Conservation (phyloP, 2,797 vertebrate species). For the Heterohyrax brucei region DNA sequence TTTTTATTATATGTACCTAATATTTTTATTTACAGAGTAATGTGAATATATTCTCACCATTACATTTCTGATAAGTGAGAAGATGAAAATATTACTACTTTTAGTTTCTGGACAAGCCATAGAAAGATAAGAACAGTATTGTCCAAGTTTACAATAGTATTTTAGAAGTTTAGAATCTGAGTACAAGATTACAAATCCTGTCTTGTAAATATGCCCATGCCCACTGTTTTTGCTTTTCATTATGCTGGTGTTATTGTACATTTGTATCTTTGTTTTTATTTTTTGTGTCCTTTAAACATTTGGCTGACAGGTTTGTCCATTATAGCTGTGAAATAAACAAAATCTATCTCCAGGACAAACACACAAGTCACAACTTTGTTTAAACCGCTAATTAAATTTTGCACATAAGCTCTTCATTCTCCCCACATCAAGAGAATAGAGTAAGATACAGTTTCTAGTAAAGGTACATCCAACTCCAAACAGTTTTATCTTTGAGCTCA, state of each 20-base stretch:
- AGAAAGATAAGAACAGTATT: slow-evolving; percentile 48
- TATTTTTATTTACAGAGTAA: slow-evolving; percentile 57
- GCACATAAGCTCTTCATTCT: slow-evolving; percentile 29
- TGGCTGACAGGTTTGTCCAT: background rate
- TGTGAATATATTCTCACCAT: slow-evolving; percentile 21
- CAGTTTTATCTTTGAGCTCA: slow-evolving; percentile 43
- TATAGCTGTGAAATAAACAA: slow-evolving; percentile 57
- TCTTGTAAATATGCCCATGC: background rate
- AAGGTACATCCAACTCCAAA: background rate
- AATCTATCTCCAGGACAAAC: background rate
- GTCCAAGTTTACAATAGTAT: background rate
- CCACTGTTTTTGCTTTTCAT: background rate
- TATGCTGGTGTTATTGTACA: background rate
- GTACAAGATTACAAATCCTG: background rate
- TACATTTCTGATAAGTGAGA: slow-evolving; percentile 9
- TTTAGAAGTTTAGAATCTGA: no score
- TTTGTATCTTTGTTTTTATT: background rate
- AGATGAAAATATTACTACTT: background rate
- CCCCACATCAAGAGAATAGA: slow-evolving; percentile 42
- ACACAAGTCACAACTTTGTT: background rate
- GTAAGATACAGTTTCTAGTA: slow-evolving; percentile 32
- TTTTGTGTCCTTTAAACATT: background rate
- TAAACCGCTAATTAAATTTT: slow-evolving; percentile 42
- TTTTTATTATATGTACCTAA: slow-evolving; percentile 53
- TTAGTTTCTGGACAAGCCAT: background rate